phyloP scores from a whole-genome alignment of 2,797 vertebrate genomes.

The Peromyscus eremicus region DNA sequence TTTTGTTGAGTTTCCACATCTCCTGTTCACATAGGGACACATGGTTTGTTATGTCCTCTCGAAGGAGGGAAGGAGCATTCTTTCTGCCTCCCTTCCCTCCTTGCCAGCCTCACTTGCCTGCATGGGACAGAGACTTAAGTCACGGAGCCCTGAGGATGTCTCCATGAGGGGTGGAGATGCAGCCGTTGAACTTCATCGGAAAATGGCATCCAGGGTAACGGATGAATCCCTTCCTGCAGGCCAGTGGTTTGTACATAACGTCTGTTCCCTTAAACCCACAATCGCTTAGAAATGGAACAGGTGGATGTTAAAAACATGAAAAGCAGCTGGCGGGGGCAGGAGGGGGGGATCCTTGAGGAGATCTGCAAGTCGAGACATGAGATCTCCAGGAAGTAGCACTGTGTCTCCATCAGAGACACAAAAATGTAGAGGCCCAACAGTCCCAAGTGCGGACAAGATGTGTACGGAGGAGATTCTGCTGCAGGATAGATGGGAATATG shows the following conservation, averaged over 20 bases:
- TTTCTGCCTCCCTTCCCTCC: neutral
- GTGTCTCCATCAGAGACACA: neutral
- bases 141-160: neutral
- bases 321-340: neutral
- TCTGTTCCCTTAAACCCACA: neutral
- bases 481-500: neutral
- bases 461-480: neutral
- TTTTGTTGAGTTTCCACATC: neutral
- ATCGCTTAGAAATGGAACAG: neutral
- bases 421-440: neutral
- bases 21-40: neutral
- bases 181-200: rapidly evolving
- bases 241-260: neutral
- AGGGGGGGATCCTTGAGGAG: neutral
- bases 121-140: neutral
- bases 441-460: neutral
- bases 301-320: neutral
- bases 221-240: neutral
- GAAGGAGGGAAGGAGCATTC: neutral
- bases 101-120: neutral
- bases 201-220: neutral
- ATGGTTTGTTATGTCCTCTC: neutral
- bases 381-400: neutral
- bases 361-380: neutral
- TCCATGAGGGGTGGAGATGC: neutral